These are phyloP conservation scores for Nomada lathburiana DNA, from an alignment of 2,888 invertebrate genomes.

Conservation along the genomic window DNA sequence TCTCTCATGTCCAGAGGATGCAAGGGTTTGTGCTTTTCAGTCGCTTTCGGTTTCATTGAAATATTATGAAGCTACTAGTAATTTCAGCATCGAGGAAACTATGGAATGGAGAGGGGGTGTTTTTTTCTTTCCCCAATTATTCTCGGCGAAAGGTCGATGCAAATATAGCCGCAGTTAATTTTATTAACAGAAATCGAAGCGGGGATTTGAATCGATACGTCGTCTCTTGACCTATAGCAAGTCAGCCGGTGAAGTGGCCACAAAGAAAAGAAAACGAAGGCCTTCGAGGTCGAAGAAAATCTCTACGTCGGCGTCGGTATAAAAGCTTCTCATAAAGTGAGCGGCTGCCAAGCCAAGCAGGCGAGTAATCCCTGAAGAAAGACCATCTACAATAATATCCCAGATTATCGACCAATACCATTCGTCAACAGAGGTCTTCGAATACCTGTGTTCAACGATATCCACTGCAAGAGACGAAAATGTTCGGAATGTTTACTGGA, in stretches of 20 bases:
- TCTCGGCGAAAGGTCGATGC: slow-evolving; percentile 14
- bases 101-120: not conserved
- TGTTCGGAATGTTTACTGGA: too few species aligned
- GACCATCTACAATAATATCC: slow-evolving; percentile 17
- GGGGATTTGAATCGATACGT: slow-evolving; percentile 13
- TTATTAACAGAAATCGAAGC: slow-evolving; percentile 4
- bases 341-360: slow-evolving; percentile 7
- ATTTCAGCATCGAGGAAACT: not conserved
- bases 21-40: too few species aligned
- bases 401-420: not conserved
- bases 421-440: not conserved
- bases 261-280: slow-evolving; percentile 11
- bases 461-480: too few species aligned
- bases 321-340: slow-evolving; percentile 13
- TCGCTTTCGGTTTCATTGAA: too few species aligned
- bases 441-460: not conserved
- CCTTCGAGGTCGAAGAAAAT: not conserved
- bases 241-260: not conserved
- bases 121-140: not conserved
- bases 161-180: slow-evolving; percentile 32
- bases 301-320: not conserved
- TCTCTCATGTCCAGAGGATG: too few species aligned
- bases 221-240: slow-evolving; percentile 22
- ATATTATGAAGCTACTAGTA: not conserved
- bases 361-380: slow-evolving; percentile 12